Evolutionary conservation across 2,888 invertebrate genomes (phyloP), one percentile per base, ranked within the genome.

Genomic region (Aphidoletes aphidimyza): DNA sequence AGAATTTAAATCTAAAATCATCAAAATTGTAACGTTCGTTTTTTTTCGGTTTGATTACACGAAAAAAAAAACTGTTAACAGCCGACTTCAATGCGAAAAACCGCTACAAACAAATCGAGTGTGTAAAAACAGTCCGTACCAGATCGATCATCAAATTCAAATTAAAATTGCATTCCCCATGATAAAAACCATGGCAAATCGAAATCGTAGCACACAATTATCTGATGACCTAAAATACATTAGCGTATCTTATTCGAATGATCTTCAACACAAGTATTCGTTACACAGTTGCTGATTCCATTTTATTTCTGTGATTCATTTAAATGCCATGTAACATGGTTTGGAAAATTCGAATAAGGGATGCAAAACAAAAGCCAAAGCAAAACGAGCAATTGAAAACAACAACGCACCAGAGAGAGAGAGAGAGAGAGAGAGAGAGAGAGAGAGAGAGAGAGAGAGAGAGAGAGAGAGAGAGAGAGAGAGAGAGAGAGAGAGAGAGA

Each of bases 161-260:
- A 81, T 81, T 81, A 37, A 37, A 37, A 37, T 81, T 37, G 37
- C 37, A 37, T 81, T 81, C n/a, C 37, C 81, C 14, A n/a, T 3
- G n/a, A 37, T 37, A 37, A 81, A 37, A 3, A 9, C 0, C 6
- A n/a, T 19, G 6, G 36, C 81, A 37, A 81, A 37, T 22, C 36
- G 81, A 81, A 81, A n/a, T 49, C 59, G 37, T n/a, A n/a, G n/a
- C n/a, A 22, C n/a, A 81, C 69, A 81, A 37, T 36, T n/a, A 81
- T 37, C 81, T 81, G 36, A 36, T 81, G 81, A 81, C 81, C 81
- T 22, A 37, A 11, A 81, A 81, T 81, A 36, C 37, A 81, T 81
- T 81, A 81, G 37, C 37, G 81, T 81, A 81, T 81, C 81, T 81
- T 22, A 37, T 81, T 81, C 22, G 81, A 14, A 1, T 81, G 81